Conservation (phyloP, 1,140 invertebrate genomes). For the Diploscapter pachys region DNA sequence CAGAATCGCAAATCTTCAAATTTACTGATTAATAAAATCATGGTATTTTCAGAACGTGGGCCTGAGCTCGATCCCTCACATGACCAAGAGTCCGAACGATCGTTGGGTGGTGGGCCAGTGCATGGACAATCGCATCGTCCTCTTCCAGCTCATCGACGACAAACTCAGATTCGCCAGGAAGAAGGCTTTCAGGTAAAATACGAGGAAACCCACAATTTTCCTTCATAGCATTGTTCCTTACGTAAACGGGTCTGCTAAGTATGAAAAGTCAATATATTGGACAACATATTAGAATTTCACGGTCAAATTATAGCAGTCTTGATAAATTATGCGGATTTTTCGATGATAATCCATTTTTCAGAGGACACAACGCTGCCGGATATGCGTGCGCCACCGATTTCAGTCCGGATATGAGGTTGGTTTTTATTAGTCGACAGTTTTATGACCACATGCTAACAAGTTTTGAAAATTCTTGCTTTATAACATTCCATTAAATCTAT, state of each 20-base stretch:
- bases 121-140: slow-evolving; percentile 98
- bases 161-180: slow-evolving; percentile 82
- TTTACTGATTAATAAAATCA: too few relatives aligned
- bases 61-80: slow-evolving; percentile 98
- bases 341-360: too few relatives aligned
- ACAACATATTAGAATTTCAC: too few relatives aligned
- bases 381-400: slow-evolving; percentile 96
- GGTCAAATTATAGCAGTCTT: too few relatives aligned
- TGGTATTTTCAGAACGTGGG: slow-evolving; percentile 75
- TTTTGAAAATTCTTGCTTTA: too few relatives aligned
- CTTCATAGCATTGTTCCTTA: too few relatives aligned
- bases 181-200: slow-evolving; percentile 73
- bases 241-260: too few relatives aligned
- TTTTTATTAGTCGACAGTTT: slow-evolving; percentile 5
- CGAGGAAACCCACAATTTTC: not conserved
- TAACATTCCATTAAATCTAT: not conserved
- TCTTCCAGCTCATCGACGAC: slow-evolving; percentile 88
- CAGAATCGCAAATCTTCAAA: too few relatives aligned
- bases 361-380: slow-evolving; percentile 95
- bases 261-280: too few relatives aligned
- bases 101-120: slow-evolving; percentile 99
- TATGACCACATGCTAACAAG: too few relatives aligned
- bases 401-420: slow-evolving; percentile 93
- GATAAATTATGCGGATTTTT: too few relatives aligned
- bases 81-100: slow-evolving; percentile 85